These are phyloP conservation scores for Drosophila mauritiana DNA, from an alignment of 1,140 invertebrate genomes.

Conservation along the genomic window DNA sequence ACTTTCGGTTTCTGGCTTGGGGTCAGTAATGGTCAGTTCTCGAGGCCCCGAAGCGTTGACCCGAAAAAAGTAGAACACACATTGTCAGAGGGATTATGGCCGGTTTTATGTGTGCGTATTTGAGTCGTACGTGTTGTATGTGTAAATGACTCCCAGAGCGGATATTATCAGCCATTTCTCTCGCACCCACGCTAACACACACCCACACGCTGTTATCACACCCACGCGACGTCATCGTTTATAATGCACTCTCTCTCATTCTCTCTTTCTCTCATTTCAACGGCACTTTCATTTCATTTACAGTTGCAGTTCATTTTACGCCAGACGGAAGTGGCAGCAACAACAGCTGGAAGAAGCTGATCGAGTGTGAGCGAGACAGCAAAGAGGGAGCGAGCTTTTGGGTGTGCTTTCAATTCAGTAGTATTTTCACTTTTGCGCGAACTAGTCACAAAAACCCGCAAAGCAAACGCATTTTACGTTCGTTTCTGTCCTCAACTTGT, in stretches of 20 bases:
- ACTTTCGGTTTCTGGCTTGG: slow-evolving; percentile 54
- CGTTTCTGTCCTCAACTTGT: slow-evolving; percentile 17
- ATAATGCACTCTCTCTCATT: slow-evolving; percentile 8
- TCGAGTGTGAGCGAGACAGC: slow-evolving; percentile 13
- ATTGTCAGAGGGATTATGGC: slow-evolving; percentile 31
- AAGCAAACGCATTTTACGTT: slow-evolving; percentile 34
- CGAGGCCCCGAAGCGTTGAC: slow-evolving; percentile 61
- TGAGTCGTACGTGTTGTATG: background rate
- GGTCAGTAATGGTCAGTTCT: slow-evolving; percentile 46
- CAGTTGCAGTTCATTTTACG: slow-evolving; percentile 57
- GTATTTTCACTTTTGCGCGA: slow-evolving; percentile 62
- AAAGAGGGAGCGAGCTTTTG: slow-evolving; percentile 20
- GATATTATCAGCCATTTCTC: slow-evolving; percentile 16
- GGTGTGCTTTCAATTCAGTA: slow-evolving; percentile 52
- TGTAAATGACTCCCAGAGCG: slow-evolving; percentile 53
- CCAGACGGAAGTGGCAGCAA: slow-evolving; percentile 9
- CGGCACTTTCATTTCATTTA: slow-evolving; percentile 53
- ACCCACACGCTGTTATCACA: slow-evolving; percentile 1
- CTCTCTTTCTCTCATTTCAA: slow-evolving; percentile 12
- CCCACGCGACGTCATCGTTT: slow-evolving; percentile 10
- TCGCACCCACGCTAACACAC: background rate
- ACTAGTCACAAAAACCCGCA: slow-evolving; percentile 47
- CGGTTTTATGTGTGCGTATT: slow-evolving; percentile 34
- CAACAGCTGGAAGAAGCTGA: slow-evolving; percentile 49
- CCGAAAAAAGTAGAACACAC: slow-evolving; percentile 62